Conservation (phyloP, 2,113 vertebrate species). For the Emberiza fucata region DNA sequence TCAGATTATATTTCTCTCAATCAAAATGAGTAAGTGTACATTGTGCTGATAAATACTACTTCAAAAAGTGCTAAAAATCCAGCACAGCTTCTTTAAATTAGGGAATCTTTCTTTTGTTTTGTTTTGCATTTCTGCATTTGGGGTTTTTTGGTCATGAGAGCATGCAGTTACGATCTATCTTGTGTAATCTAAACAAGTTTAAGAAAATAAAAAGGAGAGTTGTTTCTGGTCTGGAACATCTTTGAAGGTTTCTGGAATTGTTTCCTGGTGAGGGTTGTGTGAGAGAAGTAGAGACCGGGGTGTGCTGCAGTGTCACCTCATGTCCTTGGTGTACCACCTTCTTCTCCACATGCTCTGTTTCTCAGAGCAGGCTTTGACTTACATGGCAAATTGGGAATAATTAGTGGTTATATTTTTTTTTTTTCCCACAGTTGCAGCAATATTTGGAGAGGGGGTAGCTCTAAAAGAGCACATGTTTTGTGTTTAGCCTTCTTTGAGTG, state of each 20-base stretch:
- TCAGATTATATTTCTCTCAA: not conserved
- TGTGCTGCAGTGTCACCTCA: not conserved
- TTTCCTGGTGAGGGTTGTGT: not conserved
- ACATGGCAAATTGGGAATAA: not conserved
- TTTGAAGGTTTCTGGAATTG: not conserved
- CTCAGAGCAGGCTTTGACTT: not conserved
- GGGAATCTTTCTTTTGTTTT: not conserved
- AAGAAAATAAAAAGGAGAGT: not conserved
- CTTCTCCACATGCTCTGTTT: not conserved
- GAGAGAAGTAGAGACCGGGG: not conserved
- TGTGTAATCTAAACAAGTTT: constrained; percentile 12
- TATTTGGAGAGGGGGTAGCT: not conserved
- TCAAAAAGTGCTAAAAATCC: not conserved
- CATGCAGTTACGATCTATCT: not conserved
- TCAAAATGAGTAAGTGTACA: not conserved
- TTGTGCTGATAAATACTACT: not conserved
- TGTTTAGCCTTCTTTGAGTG: not conserved
- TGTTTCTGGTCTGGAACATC: not conserved
- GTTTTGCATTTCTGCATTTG: not conserved
- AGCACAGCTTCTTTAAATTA: constrained; percentile 19
- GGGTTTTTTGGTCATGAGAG: not conserved
- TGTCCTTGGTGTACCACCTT: not conserved
- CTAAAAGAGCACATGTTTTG: not conserved
- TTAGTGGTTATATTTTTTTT: not conserved
- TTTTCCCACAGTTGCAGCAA: not conserved